Evolutionary conservation across 1,140 invertebrate genomes (phyloP).

Genomic region (Vanessa tameamea): DNA sequence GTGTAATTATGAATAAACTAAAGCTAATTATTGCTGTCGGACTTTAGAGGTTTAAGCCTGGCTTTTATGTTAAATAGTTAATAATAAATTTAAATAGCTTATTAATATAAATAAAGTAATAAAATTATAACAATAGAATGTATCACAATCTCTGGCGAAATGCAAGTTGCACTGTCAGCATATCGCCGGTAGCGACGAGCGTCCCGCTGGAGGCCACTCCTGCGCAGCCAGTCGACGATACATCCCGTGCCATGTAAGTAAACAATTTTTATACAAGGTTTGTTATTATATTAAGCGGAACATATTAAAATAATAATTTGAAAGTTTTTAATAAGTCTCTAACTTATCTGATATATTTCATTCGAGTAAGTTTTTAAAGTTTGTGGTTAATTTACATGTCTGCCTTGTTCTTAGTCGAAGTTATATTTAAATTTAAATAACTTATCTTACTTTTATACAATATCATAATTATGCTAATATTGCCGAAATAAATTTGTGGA

Average conservation of each 20-base stretch:
- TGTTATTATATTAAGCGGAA: neutral
- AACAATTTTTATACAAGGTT: neutral
- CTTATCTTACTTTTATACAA: no score
- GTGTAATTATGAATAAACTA: no score
- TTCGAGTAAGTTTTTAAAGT: no score
- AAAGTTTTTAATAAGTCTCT: no score
- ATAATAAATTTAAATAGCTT: neutral
- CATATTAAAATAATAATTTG: neutral
- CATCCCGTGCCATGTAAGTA: slow-evolving; percentile 31
- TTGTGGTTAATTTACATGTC: no score
- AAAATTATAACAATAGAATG: slow-evolving; percentile 7
- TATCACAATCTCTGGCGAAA: slow-evolving; percentile 40
- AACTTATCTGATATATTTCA: no score
- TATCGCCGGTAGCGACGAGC: slow-evolving; percentile 22
- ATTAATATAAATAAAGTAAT: neutral
- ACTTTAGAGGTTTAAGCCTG: no score
- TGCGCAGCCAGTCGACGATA: slow-evolving; percentile 32
- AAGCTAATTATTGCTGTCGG: no score
- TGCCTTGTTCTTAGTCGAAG: no score
- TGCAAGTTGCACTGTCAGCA: slow-evolving; percentile 50
- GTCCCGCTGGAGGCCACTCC: slow-evolving; percentile 40
- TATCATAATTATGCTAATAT: no score
- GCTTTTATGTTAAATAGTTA: neutral
- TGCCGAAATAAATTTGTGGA: no score
- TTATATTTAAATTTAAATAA: no score